phyloP scores from a whole-genome alignment of 2,113 vertebrate genomes.

The Passer domesticus region DNA sequence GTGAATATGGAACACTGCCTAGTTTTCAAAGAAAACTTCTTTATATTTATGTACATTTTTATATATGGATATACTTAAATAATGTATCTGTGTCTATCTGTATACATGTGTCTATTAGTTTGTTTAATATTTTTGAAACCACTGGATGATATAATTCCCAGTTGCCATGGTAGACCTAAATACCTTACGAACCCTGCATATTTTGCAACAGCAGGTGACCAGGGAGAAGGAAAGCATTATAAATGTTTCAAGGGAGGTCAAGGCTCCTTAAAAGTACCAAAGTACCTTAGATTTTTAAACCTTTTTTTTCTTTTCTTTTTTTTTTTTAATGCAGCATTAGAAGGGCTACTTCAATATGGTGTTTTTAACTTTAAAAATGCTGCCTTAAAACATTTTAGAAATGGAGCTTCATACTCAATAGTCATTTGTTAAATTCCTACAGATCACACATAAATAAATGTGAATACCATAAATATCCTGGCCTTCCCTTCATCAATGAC shows the following conservation, averaged over 20 bases:
- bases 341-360: background rate
- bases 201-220: background rate
- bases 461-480: background rate
- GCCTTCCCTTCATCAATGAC: background rate
- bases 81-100: rapidly evolving
- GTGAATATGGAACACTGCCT: background rate
- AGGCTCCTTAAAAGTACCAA: background rate
- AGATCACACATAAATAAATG: background rate
- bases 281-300: background rate
- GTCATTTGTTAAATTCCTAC: background rate
- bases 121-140: background rate
- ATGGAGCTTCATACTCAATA: background rate
- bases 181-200: background rate
- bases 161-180: background rate
- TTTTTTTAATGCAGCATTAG: background rate
- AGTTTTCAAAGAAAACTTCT: background rate
- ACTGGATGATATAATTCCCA: background rate
- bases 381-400: background rate
- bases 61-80: background rate
- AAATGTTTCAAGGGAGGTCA: background rate
- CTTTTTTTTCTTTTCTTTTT: background rate
- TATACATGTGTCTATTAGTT: background rate
- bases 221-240: background rate
- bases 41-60: background rate
- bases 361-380: background rate